Evolutionary conservation across 1,140 invertebrate species (phyloP), one percentile per base, ranked within the genome.

Genomic region (Medauroidea extradentata): DNA sequence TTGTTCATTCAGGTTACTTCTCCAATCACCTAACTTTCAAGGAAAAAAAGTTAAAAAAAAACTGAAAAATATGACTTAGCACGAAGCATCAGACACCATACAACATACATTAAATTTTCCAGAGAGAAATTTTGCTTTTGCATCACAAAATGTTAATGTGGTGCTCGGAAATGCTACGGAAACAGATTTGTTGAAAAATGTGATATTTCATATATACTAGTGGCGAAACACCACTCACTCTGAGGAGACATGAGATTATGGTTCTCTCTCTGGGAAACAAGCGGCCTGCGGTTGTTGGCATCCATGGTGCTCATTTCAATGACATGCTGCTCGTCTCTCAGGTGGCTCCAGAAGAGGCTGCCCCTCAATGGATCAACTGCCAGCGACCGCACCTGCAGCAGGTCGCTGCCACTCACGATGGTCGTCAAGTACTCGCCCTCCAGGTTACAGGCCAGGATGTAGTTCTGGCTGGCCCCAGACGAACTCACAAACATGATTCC

Each of bases 301-400:
- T 90, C 88, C 78, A 91, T 86, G 57, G 77, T 76, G 7, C 84
- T 81, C 57, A 71, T 74, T 68, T 85, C 83, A 61, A 93, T 80
- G 21, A 70, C 70, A 64, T 80, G 79, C 3, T 66, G 65, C 57
- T 70, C 73, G 44, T 70, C 65, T 14, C 66, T 67, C 5, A 69
- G 69, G 61, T 82, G 75, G 44, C 78, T 79, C 83, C 83, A 85
- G 70, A 79, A 85, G 57, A 87, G 69, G 68, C 78, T 79, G 34
- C 88, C 88, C 67, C 82, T 79, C 54, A 72, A 71, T 1, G 89
- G 89, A 75, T 90, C 80, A 3, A 88, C 74, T 41, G 83, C 85
- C 16, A 92, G 69, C 4, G 82, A 83, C 43, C 73, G 74, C 1
- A 81, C 76, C 18, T 68, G 53, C 46, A 64, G 60, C 2, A 68